These are phyloP conservation scores for Acheta domesticus DNA, from an alignment of 2,888 invertebrate species.

Conservation along the genomic window DNA sequence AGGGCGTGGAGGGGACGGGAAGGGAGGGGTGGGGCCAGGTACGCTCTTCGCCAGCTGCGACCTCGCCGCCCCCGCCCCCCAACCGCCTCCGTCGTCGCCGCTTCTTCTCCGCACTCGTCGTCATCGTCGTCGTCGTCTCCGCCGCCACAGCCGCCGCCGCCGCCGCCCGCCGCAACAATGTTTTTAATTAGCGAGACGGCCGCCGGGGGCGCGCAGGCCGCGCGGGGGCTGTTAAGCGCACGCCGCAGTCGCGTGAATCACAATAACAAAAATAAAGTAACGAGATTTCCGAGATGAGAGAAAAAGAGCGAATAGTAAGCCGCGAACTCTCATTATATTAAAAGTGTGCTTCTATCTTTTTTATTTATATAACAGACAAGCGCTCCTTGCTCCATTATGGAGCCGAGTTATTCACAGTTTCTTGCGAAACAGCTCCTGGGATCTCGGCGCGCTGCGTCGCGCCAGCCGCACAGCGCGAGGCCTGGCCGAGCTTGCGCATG, in stretches of 20 bases:
- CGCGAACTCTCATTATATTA: slow-evolving; percentile 36
- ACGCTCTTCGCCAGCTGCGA: slow-evolving; percentile 24
- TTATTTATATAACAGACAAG: slow-evolving; percentile 33
- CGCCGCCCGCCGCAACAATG: slow-evolving; percentile 46
- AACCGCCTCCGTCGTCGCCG: neutral
- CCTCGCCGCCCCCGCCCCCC: slow-evolving; percentile 18
- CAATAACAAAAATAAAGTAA: slow-evolving; percentile 37
- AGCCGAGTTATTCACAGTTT: slow-evolving; percentile 28
- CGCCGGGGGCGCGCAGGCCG: slow-evolving; percentile 43
- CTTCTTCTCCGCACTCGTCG: neutral
- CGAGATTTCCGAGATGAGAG: slow-evolving; percentile 33
- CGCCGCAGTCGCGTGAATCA: slow-evolving; percentile 30
- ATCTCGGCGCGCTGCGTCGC: slow-evolving; percentile 40
- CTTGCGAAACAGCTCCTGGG: neutral
- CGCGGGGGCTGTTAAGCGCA: slow-evolving; percentile 30
- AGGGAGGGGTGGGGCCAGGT: slow-evolving; percentile 5
- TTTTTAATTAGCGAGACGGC: slow-evolving; percentile 49
- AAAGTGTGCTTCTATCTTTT: slow-evolving; percentile 35
- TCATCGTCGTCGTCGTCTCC: neutral
- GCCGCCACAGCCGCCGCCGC: neutral
- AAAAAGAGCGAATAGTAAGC: slow-evolving; percentile 36
- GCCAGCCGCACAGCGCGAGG: slow-evolving; percentile 30
- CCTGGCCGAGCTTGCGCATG: slow-evolving; percentile 21
- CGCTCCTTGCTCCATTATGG: slow-evolving; percentile 27
- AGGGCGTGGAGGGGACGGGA: neutral